Evolutionary conservation across 2,888 invertebrate genomes (phyloP), one percentile per base, ranked within the genome.

Genomic region (Furcula furcula): DNA sequence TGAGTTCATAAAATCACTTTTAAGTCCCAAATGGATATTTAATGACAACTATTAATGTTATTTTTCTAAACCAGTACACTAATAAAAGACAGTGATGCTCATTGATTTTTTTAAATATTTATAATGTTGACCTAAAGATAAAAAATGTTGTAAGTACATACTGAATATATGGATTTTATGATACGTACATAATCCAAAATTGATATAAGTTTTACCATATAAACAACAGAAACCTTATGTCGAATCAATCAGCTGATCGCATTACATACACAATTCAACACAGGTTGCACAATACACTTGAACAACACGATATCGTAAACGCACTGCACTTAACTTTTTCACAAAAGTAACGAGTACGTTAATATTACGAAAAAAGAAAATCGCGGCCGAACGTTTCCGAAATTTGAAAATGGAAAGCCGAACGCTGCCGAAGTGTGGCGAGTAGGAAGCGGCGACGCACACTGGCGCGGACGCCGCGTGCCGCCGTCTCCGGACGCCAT

Each of bases 401-500:
- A 63, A 44, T 62, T 64, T 60, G 60, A 59, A 63, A 65, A 60
- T 60, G 55, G 49, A 51, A 51, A 54, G 43, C 53, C 56, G 58
- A 58, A 61, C 52, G 51, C 48, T 51, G 56, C 62, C 67, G 67
- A 67, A 76, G 81, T 79, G 79, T 74, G 73, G 63, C 70, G 64
- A 65, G 74, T 77, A 71, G 79, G 82, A 81, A 78, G 77, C 76
- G 70, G 62, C 61, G 64, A 58, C 65, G 73, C 77, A 71, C 66
- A 85, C 83, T 84, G 82, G 58, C 66, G 59, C 61, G 53, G 56
- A 46, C 51, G 48, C 58, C 65, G 48, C 50, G 58, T 63, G 55
- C 43, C 55, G 41, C 42, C 55, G 40, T 37, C 49, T 57, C 51
- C 61, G 48, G 28, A 13, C 34, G 55, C 65, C 69, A 68, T 63